These are phyloP conservation scores for Strix occidentalis DNA, from an alignment of 2,797 vertebrate species.

Conservation along the genomic window DNA sequence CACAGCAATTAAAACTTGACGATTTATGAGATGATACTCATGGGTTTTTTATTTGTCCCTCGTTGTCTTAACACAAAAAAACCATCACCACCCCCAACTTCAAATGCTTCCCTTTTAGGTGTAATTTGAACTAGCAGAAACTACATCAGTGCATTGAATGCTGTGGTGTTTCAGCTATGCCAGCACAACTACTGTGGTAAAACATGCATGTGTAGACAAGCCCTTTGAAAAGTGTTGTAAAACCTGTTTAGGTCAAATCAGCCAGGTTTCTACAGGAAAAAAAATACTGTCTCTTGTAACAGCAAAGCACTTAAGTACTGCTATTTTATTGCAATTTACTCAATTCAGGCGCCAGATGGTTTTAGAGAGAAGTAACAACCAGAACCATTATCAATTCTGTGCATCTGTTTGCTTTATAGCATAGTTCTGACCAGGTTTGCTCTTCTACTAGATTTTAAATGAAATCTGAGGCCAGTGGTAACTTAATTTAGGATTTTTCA, in stretches of 20 bases:
- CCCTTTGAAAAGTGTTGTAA: slow-evolving; percentile 28
- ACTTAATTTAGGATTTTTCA: neutral
- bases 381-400: slow-evolving; percentile 44
- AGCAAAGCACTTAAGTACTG: slow-evolving; percentile 43
- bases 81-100: neutral
- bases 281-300: slow-evolving; percentile 17
- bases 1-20: neutral
- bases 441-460: slow-evolving; percentile 9
- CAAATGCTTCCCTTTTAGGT: slow-evolving; percentile 9
- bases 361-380: slow-evolving; percentile 43
- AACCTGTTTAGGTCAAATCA: slow-evolving; percentile 56
- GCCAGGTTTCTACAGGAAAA: slow-evolving; percentile 11
- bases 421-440: slow-evolving; percentile 37
- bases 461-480: neutral
- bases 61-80: neutral
- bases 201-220: slow-evolving; percentile 51
- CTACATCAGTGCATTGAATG: neutral
- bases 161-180: slow-evolving; percentile 28
- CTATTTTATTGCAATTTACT: slow-evolving; percentile 53
- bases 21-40: neutral
- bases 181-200: slow-evolving; percentile 26
- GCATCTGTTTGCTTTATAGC: slow-evolving; percentile 52
- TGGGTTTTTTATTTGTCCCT: neutral
- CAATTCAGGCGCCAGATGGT: slow-evolving; percentile 46
- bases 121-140: slow-evolving; percentile 19